Base-by-base conservation (phyloP, 2,113 vertebrate genomes). In the Narcine bancroftii region DNA sequence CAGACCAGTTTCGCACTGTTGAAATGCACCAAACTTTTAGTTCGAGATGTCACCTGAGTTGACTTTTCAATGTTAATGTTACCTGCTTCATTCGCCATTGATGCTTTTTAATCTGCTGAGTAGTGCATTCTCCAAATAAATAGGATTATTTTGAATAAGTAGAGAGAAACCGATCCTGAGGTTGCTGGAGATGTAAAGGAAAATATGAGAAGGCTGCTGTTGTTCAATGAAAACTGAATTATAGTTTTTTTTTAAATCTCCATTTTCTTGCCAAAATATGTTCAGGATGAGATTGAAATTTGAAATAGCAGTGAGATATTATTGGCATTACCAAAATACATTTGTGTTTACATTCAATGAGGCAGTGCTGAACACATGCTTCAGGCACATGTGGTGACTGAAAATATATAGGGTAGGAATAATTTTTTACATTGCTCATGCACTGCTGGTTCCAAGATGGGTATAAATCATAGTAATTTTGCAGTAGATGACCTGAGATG, bases 151-250 rank as follows among this genome's bases (percentile, higher is more conserved):
- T 91, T 65, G 39, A 36, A 66, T 47, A 26, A 29, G 36, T 45
- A 11, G 45, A 85, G n/a, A 85, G n/a, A 6, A 87, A 21, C 6
- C 10, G 76, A 60, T 60, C 53, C 53, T n/a, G 53, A 91, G 42
- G 45, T 91, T 47, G 33, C 39, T 47, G 26, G 21, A 45, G 39
- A 69, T 91, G 21, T 91, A 69, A 91, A 69, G 89, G 89, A 91
- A 91, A 91, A 91, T 91, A 69, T 91, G 63, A 45, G 39, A 24
- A 13, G 26, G 65, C 66, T 69, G 39, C 63, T 69, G 65, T 42
- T 89, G 85, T 65, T 69, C 24, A 45, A 91, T 45, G 42, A 91
- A 91, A 65, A 33, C 19, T 89, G 85, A 89, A 89, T 89, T 91
- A 91, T 47, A 15, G 9, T 91, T 91, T 47, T 26, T 71, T 39